Conservation (phyloP, 2,888 invertebrate species). For the Drosophila austrosaltans region DNA sequence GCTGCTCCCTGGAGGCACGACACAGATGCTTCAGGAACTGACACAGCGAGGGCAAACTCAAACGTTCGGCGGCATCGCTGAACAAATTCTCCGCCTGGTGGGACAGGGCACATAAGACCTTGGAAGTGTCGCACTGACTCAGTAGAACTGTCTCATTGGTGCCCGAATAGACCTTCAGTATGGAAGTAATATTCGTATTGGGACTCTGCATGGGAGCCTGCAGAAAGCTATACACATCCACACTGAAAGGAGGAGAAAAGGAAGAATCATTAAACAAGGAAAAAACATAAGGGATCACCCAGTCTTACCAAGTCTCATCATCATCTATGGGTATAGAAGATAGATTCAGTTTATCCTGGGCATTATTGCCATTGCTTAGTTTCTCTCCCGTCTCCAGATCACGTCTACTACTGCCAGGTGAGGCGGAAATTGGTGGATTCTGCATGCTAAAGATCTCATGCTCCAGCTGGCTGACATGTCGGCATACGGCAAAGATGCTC, state of each 20-base stretch:
- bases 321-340: constrained; percentile 87
- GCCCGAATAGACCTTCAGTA: constrained; percentile 82
- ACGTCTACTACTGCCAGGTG: constrained; percentile 81
- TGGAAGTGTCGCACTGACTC: constrained; percentile 91
- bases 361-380: constrained; percentile 80
- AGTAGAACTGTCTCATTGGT: constrained; percentile 85
- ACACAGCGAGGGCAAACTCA: constrained; percentile 92
- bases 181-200: constrained; percentile 84
- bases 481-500: constrained; percentile 96
- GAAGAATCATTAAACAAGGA: background rate
- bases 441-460: constrained; percentile 95
- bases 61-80: constrained; percentile 93
- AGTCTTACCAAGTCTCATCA: constrained; percentile 90
- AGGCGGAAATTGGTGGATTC: constrained; percentile 80
- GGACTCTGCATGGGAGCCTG: constrained; percentile 89
- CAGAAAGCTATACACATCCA: constrained; percentile 93
- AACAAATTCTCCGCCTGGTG: constrained; percentile 96
- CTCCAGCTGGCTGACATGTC: constrained; percentile 95
- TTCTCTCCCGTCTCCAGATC: constrained; percentile 83
- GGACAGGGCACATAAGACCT: constrained; percentile 94
- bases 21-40: constrained; percentile 93
- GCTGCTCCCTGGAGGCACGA: constrained; percentile 91
- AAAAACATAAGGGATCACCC: background rate
- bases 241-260: constrained; percentile 84
- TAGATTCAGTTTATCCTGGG: constrained; percentile 86